Evolutionary conservation across 2,113 vertebrate genomes (phyloP).

Genomic region (Pampusana beccarii): DNA sequence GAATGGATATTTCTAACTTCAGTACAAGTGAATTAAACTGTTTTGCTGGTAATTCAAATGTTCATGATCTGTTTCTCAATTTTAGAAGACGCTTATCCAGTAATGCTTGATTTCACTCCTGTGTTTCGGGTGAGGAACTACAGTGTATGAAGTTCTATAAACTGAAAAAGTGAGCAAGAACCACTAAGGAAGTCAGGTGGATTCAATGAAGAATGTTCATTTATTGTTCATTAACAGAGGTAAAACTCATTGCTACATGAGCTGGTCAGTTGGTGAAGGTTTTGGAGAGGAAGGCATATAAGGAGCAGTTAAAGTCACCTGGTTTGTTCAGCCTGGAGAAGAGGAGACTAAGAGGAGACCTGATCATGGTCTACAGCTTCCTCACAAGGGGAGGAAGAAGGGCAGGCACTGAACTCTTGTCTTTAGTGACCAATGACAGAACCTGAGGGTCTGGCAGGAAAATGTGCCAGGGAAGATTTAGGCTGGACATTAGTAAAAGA

Average conservation of each 20-base stretch:
- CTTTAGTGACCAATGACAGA: no score
- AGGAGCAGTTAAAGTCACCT: no score
- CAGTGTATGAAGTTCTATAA: neutral
- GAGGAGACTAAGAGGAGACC: no score
- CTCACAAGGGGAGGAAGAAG: no score
- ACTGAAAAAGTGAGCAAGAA: neutral
- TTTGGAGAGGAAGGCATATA: no score
- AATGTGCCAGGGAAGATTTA: no score
- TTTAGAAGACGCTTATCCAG: neutral
- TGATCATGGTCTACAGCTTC: no score
- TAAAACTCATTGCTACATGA: neutral
- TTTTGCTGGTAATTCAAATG: neutral
- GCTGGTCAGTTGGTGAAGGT: neutral
- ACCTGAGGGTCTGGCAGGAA: no score
- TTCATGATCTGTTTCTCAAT: neutral
- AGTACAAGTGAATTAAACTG: neutral
- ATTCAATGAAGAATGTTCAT: neutral
- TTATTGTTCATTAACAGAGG: neutral
- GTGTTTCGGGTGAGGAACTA: neutral
- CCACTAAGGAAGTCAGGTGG: neutral
- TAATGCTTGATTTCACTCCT: neutral
- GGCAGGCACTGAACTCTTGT: no score
- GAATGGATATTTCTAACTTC: neutral
- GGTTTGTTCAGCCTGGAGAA: no score
- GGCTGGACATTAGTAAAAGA: no score